phyloP scores from a whole-genome alignment of 1,140 invertebrate genomes.

The Helicoverpa zea region DNA sequence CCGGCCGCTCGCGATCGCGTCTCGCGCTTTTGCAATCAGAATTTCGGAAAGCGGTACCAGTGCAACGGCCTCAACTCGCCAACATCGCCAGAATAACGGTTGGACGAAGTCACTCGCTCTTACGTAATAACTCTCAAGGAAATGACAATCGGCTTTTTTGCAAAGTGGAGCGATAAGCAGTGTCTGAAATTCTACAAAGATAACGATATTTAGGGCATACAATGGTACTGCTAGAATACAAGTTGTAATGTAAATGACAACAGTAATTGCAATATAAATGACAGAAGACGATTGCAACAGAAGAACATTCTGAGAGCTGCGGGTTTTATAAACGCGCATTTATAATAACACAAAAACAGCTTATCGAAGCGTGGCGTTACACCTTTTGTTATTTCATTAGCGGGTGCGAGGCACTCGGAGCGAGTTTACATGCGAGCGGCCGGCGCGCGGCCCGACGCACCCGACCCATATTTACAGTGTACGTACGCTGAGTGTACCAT shows the following conservation, averaged over 20 bases:
- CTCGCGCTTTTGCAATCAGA: conserved; percentile 64
- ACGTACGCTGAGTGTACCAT: conserved; percentile 63
- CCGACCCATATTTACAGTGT: conserved; percentile 77
- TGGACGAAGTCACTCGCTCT: conserved; percentile 45
- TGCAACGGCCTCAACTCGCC: conserved; percentile 59
- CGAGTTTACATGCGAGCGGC: conserved; percentile 57
- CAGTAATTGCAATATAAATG: background rate
- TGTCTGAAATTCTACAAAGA: conserved; percentile 13
- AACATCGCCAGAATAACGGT: conserved; percentile 56
- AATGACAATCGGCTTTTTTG: conserved; percentile 49
- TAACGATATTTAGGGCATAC: conserved; percentile 41
- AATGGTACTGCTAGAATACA: background rate
- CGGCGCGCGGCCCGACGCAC: conserved; percentile 34
- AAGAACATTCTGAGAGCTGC: conserved; percentile 10
- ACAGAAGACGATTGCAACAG: conserved; percentile 37
- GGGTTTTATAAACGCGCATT: conserved; percentile 42
- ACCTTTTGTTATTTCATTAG: conserved; percentile 60
- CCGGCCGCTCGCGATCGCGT: conserved; percentile 45
- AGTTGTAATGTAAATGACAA: conserved; percentile 2
- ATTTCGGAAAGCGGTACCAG: conserved; percentile 63
- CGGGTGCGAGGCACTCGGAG: conserved; percentile 45
- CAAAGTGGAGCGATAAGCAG: conserved; percentile 52
- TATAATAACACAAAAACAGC: conserved; percentile 51
- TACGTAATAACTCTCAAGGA: conserved; percentile 58
- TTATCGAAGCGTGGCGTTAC: conserved; percentile 52